Evolutionary conservation across 2,113 vertebrate genomes (phyloP).

Genomic region (Trematocara nigrifrons): DNA sequence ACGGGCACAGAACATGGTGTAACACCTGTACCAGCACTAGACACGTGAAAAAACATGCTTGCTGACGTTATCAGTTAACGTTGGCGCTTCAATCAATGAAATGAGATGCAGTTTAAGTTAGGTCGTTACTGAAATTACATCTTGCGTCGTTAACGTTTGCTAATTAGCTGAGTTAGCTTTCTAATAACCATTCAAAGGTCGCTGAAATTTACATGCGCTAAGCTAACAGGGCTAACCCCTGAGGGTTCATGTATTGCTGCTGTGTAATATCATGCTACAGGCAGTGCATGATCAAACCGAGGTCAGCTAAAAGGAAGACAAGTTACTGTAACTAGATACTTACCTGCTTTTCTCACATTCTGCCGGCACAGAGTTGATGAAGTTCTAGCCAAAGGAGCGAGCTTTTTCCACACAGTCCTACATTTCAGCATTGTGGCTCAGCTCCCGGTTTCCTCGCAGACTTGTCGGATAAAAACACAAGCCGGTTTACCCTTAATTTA

Average conservation of each 20-base stretch:
- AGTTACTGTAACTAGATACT: conserved; percentile 8
- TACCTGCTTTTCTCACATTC: conserved; percentile 62
- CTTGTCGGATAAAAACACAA: background rate
- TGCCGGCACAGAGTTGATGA: conserved; percentile 68
- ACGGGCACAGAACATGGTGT: background rate
- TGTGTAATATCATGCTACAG: background rate
- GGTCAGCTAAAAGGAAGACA: background rate
- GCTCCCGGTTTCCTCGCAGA: background rate
- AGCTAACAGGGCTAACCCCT: background rate
- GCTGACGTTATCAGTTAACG: background rate
- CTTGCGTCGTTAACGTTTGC: background rate
- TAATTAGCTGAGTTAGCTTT: conserved; percentile 15
- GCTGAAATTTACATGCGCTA: background rate
- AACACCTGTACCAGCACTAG: background rate
- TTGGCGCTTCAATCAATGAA: background rate
- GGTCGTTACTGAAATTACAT: background rate
- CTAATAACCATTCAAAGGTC: conserved; percentile 22
- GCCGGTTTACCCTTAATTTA: background rate
- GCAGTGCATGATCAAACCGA: background rate
- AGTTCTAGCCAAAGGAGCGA: conserved; percentile 61
- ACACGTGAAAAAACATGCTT: background rate
- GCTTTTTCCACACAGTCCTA: conserved; percentile 58
- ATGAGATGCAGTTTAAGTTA: background rate
- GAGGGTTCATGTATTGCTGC: background rate
- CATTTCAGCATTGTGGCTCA: conserved; percentile 69